Conservation (phyloP, 2,797 vertebrate genomes). For the Neosilurus hyrtlii region DNA sequence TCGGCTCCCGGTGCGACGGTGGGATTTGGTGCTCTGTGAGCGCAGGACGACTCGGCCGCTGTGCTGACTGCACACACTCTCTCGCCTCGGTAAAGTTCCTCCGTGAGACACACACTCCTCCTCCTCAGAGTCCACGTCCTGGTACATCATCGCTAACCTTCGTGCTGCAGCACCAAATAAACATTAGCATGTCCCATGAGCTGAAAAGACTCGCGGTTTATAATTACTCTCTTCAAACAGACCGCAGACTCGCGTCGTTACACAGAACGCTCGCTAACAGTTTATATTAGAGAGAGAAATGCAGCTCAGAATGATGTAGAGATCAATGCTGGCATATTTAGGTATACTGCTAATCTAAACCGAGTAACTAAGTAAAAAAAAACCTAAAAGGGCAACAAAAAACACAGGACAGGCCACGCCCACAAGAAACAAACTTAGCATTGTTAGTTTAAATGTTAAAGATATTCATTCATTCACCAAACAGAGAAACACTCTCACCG, state of each 20-base stretch:
- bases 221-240: neutral
- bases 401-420: no score
- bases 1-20: constrained; percentile 85
- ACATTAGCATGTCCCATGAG: neutral
- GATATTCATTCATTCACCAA: no score
- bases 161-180: constrained; percentile 69
- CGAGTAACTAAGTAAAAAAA: no score
- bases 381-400: no score
- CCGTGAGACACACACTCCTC: constrained; percentile 80
- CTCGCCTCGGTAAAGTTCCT: constrained; percentile 78
- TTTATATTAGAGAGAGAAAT: no score
- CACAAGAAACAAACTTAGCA: no score
- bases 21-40: constrained; percentile 88
- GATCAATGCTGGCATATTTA: no score
- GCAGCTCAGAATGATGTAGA: no score
- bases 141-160: constrained; percentile 92
- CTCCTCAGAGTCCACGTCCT: constrained; percentile 92
- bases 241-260: neutral
- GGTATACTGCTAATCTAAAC: no score
- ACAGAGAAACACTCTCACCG: no score
- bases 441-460: no score
- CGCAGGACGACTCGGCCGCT: constrained; percentile 81
- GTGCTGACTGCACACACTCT: constrained; percentile 85
- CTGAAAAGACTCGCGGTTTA: neutral
- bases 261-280: neutral